Base-by-base conservation (phyloP, 2,888 invertebrate genomes). In the Galerucella calmariensis region DNA sequence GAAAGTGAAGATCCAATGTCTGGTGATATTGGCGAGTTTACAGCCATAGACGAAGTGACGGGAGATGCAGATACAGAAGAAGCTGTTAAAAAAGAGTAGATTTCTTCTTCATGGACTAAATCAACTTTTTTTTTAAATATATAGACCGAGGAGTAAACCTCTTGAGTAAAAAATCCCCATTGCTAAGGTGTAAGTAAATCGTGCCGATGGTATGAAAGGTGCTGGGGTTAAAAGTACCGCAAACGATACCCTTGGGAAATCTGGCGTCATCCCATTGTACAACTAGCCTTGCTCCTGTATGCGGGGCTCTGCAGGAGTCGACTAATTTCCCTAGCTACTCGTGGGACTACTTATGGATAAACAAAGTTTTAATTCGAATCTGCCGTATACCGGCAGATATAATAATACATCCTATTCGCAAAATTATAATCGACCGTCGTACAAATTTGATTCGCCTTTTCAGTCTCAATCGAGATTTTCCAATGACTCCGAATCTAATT, bases 301-400 rank as follows among this genome's bases (percentile, higher is more conserved):
- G 75, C 75, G 75, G 75, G 75, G 75, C 75, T 75, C 75, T 75
- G 75, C 63, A 63, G 75, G 63, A 65, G 72, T 59, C 48, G 69
- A 75, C 75, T 2, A n/a, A n/a, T 67, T 70, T 75, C 75, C 75
- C 75, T 75, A 70, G 75, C 75, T 75, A 70, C 73, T 75, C 75
- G 75, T 75, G 75, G 75, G 72, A 72, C 35, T 16, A 58, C 6
- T 59, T 59, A 72, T 72, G 72, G 59, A 72, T 67, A 66, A 59
- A 72, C 58, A 71, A n/a, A 41, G 48, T 20, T 65, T 65, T 61
- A 61, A 61, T 46, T 65, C 63, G 11, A 67, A 67, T 56, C n/a
- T 24, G 46, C 48, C 69, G 20, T 10, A 20, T 61, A 62, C 61
- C 2, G 24, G 70, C 12, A 58, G 58, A 20, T 68, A 58, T 63